Evolutionary conservation across 2,888 invertebrate species (phyloP).

Genomic region (Drosophila pseudotalamancana): DNA sequence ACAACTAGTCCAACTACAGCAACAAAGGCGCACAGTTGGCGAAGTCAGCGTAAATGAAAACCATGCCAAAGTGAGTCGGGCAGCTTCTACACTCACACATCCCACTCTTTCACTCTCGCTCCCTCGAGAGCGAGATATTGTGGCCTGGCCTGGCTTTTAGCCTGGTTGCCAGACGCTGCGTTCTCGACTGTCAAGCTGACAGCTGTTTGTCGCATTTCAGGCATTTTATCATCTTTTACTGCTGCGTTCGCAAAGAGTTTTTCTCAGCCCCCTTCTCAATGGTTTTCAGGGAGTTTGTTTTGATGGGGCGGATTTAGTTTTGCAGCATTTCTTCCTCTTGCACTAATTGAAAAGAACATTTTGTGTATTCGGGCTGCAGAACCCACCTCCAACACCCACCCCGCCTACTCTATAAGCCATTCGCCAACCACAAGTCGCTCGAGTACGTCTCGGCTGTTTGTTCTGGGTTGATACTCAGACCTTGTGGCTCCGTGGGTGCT

Average conservation of each 20-base stretch:
- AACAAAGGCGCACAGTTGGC: constrained; percentile 49
- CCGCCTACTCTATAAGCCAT: no score
- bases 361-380: constrained; percentile 37
- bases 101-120: background rate
- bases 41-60: constrained; percentile 65
- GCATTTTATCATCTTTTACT: constrained; percentile 61
- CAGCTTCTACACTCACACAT: constrained; percentile 1
- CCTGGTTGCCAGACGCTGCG: constrained; percentile 15
- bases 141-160: constrained; percentile 11
- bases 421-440: constrained; percentile 42
- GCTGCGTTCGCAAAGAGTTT: constrained; percentile 17
- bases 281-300: constrained; percentile 45
- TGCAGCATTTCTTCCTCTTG: constrained; percentile 40
- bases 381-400: background rate
- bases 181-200: constrained; percentile 66
- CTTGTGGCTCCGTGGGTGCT: constrained; percentile 3
- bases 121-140: constrained; percentile 32
- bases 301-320: constrained; percentile 50
- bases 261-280: constrained; percentile 10
- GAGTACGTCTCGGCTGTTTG: constrained; percentile 24
- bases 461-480: constrained; percentile 15
- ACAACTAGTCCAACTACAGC: no score
- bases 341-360: constrained; percentile 74
- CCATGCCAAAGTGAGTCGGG: constrained; percentile 65
- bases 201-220: constrained; percentile 75